Evolutionary conservation across 2,113 vertebrate species (phyloP), one percentile per base, ranked within the genome.

Genomic region (Oophaga pumilio): DNA sequence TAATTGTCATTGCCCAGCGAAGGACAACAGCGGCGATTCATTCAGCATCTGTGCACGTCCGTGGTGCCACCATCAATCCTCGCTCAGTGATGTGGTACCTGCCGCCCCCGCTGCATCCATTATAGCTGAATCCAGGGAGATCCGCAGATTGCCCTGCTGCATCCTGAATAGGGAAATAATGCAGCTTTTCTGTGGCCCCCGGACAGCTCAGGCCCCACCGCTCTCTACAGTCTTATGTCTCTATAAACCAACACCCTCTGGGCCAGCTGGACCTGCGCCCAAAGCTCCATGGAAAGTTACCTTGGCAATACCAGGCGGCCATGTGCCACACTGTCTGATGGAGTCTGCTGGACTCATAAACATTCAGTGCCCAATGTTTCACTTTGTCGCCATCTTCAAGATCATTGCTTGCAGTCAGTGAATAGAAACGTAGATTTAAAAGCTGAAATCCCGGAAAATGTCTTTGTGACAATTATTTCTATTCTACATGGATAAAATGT

Each of bases 21-120:
- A 13, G 43, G 60, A 82, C 80, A 82, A 82, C 14, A 14, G 12
- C 7, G 60, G 13, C 11, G 28, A 3, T 28, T 66, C 57, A 82
- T 82, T 82, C 43, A 82, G 43, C 62, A 4, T 49, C 80, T 15
- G 33, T 9, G 33, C 80, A 82, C 80, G 80, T 82, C 18, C 62
- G 0, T 0, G 80, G 60, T 18, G 20, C n/a, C 7, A 14, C 22
- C 60, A 82, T 82, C 60, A 82, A 82, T 82, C 24, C 43, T 14
- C 43, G 33, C 14, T n/a, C 60, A 24, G 26, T 52, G 33, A 22
- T 50, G 20, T 8, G 22, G 43, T 66, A 50, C 60, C 62, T 60
- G 80, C 80, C 26, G 6, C 22, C 20, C 22, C 59, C 14, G 78
- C 78, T 18, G 28, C 57, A 22, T 81, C 57, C 56, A 8, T 62